Conservation (phyloP, 2,888 invertebrate genomes). For the Platycheirus rosarum region DNA sequence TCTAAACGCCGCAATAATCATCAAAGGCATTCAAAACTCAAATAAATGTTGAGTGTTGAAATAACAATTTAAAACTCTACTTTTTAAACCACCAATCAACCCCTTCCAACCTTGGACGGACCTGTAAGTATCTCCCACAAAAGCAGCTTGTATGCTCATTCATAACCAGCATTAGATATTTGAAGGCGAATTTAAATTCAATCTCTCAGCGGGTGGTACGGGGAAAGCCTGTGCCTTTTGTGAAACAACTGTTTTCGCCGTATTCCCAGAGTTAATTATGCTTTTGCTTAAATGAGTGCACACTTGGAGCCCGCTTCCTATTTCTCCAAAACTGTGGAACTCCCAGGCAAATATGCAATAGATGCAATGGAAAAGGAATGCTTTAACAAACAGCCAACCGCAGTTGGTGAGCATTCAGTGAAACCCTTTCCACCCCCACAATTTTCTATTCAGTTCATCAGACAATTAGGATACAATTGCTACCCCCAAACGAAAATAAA, state of each 20-base stretch:
- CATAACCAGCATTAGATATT: constrained; percentile 36
- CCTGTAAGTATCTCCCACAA: no score
- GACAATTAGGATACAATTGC: constrained; percentile 50
- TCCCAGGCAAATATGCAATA: constrained; percentile 25
- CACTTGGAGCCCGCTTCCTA: constrained; percentile 28
- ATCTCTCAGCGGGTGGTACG: background rate
- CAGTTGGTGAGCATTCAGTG: constrained; percentile 29
- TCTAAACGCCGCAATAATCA: no score
- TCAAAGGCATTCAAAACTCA: no score
- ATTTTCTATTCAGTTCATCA: constrained; percentile 32
- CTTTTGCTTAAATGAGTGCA: constrained; percentile 52
- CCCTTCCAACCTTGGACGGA: no score
- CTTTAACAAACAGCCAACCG: constrained; percentile 38
- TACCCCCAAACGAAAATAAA: constrained; percentile 12
- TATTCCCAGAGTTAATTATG: constrained; percentile 68
- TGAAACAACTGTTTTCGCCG: constrained; percentile 56
- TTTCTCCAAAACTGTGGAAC: constrained; percentile 16
- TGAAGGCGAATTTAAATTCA: constrained; percentile 30
- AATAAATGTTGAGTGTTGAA: no score
- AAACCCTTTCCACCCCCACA: no score
- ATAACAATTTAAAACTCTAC: no score
- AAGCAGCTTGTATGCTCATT: no score
- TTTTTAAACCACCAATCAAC: no score
- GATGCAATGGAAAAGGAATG: constrained; percentile 23
- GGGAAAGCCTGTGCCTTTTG: no score